phyloP scores from a whole-genome alignment of 2,797 vertebrate genomes.

The Pygocentrus nattereri region DNA sequence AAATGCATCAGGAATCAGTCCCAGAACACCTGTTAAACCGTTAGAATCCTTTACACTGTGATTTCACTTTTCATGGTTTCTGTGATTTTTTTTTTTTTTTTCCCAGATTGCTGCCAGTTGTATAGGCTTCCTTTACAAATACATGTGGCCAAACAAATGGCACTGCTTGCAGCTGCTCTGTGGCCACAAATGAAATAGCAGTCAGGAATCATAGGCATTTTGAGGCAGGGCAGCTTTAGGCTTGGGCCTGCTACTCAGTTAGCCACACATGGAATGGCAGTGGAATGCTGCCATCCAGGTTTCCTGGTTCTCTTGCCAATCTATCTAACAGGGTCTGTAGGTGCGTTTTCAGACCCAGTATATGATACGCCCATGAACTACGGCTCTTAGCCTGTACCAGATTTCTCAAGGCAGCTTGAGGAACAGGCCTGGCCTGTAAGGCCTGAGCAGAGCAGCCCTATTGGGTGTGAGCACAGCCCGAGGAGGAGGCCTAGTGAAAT shows the following conservation, averaged over 20 bases:
- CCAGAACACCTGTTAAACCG: no score
- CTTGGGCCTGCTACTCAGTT: background rate
- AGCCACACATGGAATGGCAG: slow-evolving; percentile 50
- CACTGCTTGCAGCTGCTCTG: background rate
- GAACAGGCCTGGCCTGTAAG: slow-evolving; percentile 55
- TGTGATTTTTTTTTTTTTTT: no score
- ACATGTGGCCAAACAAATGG: no score
- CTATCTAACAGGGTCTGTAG: no score
- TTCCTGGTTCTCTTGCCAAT: background rate
- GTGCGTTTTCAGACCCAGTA: background rate
- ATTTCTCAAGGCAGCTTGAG: slow-evolving; percentile 29
- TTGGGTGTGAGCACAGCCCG: slow-evolving; percentile 11
- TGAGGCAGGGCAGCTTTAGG: background rate
- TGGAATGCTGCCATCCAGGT: slow-evolving; percentile 76
- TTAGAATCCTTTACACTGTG: no score
- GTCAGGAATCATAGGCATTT: background rate
- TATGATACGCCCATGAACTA: background rate
- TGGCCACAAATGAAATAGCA: background rate
- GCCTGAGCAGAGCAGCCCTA: slow-evolving; percentile 32
- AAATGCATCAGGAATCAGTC: no score
- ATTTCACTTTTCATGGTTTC: no score
- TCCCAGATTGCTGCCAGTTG: no score
- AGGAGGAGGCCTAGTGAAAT: slow-evolving; percentile 15
- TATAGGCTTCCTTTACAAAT: no score
- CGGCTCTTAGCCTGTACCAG: slow-evolving; percentile 9